Base-by-base conservation (phyloP, 1,140 invertebrate species). In the Drosophila baimaii region DNA sequence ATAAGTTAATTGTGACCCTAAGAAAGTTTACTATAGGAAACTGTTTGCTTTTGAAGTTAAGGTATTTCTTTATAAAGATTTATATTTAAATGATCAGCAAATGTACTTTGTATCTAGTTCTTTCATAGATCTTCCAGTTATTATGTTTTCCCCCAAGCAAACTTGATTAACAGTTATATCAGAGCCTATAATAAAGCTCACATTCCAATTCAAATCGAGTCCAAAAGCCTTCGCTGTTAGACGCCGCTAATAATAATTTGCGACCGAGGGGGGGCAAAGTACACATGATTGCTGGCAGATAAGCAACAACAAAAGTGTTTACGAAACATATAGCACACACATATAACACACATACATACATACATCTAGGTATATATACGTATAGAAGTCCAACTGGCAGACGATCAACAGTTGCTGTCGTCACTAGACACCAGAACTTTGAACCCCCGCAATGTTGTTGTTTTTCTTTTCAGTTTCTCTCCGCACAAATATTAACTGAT, bases 251-350 rank as follows among this genome's bases (percentile, higher is more conserved):
- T 72, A 72, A 72, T 72, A 72, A 41, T 71, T 49, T 19, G 15
- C 52, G 35, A 35, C 25, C 25, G 25, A 2, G 7, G 70, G 69
- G 83, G 80, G 73, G 58, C 84, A 89, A 89, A 89, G 84, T 89
- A 80, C 84, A 77, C 27, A 68, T 33, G 52, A 69, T 43, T 35
- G 52, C 41, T 46, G 31, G 25, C 66, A 71, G 69, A 71, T 71
- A 76, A 47, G 33, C 35, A 61, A 66, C 29, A 64, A 59, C 35
- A 66, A 75, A 76, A 47, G 29, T 65, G 58, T 51, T 56, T 35
- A 33, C 54, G 54, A 17, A 37, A 63, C n/a, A 46, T 61, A 49
- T 77, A 35, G 35, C 41, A 46, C 43, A 58, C 2, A 41, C 5
- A 33, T 10, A 23, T 31, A 29, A 10, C 13, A 15, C 15, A 35